These are phyloP conservation scores for Parauchenoglanis ngamensis DNA, from an alignment of 2,797 vertebrate species.

Conservation along the genomic window DNA sequence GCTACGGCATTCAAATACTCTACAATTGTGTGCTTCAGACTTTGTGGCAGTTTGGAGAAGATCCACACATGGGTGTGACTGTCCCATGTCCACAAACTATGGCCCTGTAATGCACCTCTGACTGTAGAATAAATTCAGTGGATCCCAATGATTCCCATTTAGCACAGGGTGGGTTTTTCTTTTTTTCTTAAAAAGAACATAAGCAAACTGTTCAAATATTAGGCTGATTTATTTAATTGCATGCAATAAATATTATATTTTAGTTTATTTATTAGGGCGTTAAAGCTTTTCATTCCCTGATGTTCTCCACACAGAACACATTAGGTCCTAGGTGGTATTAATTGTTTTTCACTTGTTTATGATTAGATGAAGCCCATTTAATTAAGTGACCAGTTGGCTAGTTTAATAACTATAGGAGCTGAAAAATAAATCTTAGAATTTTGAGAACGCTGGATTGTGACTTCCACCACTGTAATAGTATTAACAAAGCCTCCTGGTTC, in stretches of 20 bases:
- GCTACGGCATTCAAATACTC: too few relatives aligned
- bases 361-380: background rate
- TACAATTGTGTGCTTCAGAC: too few relatives aligned
- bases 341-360: background rate
- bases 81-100: too few relatives aligned
- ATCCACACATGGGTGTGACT: too few relatives aligned
- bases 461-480: background rate
- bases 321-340: background rate
- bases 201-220: background rate
- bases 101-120: too few relatives aligned
- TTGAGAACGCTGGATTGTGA: background rate
- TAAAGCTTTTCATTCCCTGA: background rate
- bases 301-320: background rate
- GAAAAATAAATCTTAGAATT: background rate
- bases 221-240: background rate
- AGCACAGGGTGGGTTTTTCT: background rate
- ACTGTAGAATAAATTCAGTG: background rate
- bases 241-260: background rate
- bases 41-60: too few relatives aligned
- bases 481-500: background rate
- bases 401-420: background rate
- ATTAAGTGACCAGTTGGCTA: background rate
- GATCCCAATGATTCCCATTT: background rate
- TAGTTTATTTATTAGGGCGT: background rate
- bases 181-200: background rate